Evolutionary conservation across 2,113 vertebrate species (phyloP), one percentile per base, ranked within the genome.

Genomic region (Psettodes erumei): DNA sequence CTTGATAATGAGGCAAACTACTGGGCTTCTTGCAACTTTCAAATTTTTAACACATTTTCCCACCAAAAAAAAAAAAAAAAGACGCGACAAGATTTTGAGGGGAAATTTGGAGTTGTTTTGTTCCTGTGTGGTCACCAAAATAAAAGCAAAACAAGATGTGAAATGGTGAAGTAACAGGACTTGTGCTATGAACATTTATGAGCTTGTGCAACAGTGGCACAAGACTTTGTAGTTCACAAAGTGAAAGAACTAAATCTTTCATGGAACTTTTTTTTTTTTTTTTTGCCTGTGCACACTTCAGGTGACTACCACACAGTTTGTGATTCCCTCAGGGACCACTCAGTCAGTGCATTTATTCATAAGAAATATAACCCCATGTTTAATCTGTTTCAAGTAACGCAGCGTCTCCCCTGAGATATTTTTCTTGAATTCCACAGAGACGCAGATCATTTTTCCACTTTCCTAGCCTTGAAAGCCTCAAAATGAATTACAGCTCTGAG

Each of bases 141-240:
- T 61, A 59, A 75, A 76, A 65, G 40, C 53, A 75, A 83, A 83
- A 73, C 21, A 21, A 72, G 6, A 67, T 51, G 43, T n/a, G n/a
- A 66, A 47, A 64, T 2, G 12, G 30, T 48, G 21, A 79, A 40
- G 30, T 47, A 48, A 60, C 11, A 32, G 9, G 30, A 60, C 21
- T 50, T 60, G 2, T 50, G 19, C 7, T 64, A 25, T 13, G 23
- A 7, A 25, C 37, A n/a, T n/a, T n/a, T n/a, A n/a, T 7, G 8
- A 72, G 12, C 48, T 60, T 78, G 48, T 56, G 54, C 32, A 79
- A 77, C 30, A 54, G 64, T 4, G 28, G 48, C 37, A 58, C 1
- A n/a, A 33, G 6, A 38, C 23, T 21, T 25, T 18, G 25, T 2
- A 21, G n/a, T 10, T 37, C 12, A 71, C 18, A 55, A 15, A 79